A percentile compares a stretch with the other conserved stretches of the same genome.
Conservation (phyloP, 2,888 invertebrate species). For the Ptilodon capucinus region DNA sequence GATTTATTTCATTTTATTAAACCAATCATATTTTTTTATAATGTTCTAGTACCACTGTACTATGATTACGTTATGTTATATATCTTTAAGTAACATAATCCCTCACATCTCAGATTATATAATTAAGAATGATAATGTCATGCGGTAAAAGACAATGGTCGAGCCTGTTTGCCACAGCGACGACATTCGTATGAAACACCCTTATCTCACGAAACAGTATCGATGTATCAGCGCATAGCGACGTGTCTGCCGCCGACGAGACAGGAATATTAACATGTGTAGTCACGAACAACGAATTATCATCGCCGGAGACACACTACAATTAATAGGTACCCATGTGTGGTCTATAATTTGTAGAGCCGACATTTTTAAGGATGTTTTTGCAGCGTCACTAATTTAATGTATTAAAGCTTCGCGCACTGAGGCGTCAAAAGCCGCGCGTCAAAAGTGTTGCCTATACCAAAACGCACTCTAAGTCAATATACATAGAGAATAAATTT, state of each 20-base stretch:
- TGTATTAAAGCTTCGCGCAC: conserved; percentile 22
- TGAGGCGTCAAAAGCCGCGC: too few species aligned
- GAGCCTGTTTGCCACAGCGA: not conserved
- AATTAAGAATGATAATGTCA: too few species aligned
- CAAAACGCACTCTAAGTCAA: too few species aligned
- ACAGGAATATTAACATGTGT: conserved; percentile 66
- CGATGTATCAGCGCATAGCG: conserved; percentile 72
- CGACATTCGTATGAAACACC: conserved; percentile 11
- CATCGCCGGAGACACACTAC: conserved; percentile 45
- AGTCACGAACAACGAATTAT: conserved; percentile 67
- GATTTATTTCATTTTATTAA: too few species aligned
- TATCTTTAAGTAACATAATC: too few species aligned
- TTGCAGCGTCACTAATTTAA: conserved; percentile 30
- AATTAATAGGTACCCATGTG: conserved; percentile 35
- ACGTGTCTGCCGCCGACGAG: conserved; percentile 48
- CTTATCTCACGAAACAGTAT: conserved; percentile 39
- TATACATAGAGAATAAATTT: too few species aligned
- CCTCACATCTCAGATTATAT: too few species aligned
- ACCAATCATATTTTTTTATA: too few species aligned
- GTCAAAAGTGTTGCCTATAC: too few species aligned
- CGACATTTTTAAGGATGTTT: conserved; percentile 11
- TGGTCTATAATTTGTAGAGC: conserved; percentile 34
- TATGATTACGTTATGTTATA: too few species aligned
- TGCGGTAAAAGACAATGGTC: too few species aligned
- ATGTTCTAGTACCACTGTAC: too few species aligned